Evolutionary conservation across 2,888 invertebrate species (phyloP), one percentile per base, ranked within the genome.

Genomic region (Autographa gamma): DNA sequence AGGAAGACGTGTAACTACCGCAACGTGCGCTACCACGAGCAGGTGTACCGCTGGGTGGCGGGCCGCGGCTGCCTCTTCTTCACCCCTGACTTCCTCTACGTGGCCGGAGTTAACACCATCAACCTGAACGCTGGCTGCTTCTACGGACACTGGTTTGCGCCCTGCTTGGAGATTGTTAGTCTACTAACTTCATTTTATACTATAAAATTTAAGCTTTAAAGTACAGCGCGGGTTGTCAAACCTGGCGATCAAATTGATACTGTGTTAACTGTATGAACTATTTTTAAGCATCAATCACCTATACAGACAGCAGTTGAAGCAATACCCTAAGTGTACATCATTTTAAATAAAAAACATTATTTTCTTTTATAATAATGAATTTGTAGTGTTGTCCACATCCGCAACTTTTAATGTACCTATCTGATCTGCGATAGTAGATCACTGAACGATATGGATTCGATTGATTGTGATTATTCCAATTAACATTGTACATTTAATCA

Each of bases 121-220:
- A 91, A 92, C 71, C 73, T 95, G 68, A 91, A 85, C 31, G 85
- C 88, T 3, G 89, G 89, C 0, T 95, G 95, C 75, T 86, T 91
- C 60, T 95, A 93, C 61, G 93, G 91, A 19, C 87, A 89, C 65
- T 85, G 88, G 77, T 88, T 86, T 62, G 94, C 94, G 0, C 95
- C 95, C 5, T 95, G 95, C 79, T 81, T 95, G 83, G 95, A 95
- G 82, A 86, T 95, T 60, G 95, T 95, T 71, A 92, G 94, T 92
- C 19, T 25, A 32, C 16, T 14, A 32, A 31, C 25, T 32, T 32
- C 8, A 32, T 32, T 32, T 32, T 59, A 16, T 13, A 59, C 31
- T 32, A 32, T 13, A 25, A n/a, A n/a, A n/a, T 32, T 59, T 59
- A 58, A 31, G 31, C 14, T 32, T 32, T 2, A 31, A 31, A 59